phyloP scores from a whole-genome alignment of 2,113 vertebrate genomes.

The Paramormyrops kingsleyae region DNA sequence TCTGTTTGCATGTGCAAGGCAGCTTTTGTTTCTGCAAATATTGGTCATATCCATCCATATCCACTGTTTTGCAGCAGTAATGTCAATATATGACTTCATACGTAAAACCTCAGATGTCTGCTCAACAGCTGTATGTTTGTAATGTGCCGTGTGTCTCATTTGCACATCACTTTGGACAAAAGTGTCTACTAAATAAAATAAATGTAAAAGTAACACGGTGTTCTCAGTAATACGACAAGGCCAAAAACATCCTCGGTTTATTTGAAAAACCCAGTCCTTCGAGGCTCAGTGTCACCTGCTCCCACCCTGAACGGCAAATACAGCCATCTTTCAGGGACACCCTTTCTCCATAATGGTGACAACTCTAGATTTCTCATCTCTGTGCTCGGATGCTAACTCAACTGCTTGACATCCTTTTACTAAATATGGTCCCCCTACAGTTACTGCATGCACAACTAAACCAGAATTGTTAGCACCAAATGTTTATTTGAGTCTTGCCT shows the following conservation, averaged over 20 bases:
- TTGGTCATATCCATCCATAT: not conserved
- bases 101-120: not conserved
- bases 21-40: not conserved
- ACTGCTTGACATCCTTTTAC: not conserved
- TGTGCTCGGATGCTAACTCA: not conserved
- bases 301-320: not conserved
- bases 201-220: not conserved
- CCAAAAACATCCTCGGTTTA: not conserved
- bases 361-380: not conserved
- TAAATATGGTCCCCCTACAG: not conserved
- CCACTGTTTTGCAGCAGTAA: not conserved
- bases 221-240: not conserved
- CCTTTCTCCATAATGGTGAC: not conserved
- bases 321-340: not conserved
- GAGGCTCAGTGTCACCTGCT: not conserved
- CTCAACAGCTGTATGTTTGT: not conserved
- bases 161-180: not conserved
- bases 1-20: not conserved
- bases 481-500: not conserved
- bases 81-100: not conserved
- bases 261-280: not conserved
- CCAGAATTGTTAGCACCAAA: not conserved
- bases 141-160: not conserved
- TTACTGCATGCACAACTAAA: not conserved
- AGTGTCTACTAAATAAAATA: not conserved